A percentile compares a stretch with the other conserved stretches of the same genome.
These are phyloP conservation scores for Lepus americanus DNA, from an alignment of 2,113 vertebrate species.

Conservation along the genomic window DNA sequence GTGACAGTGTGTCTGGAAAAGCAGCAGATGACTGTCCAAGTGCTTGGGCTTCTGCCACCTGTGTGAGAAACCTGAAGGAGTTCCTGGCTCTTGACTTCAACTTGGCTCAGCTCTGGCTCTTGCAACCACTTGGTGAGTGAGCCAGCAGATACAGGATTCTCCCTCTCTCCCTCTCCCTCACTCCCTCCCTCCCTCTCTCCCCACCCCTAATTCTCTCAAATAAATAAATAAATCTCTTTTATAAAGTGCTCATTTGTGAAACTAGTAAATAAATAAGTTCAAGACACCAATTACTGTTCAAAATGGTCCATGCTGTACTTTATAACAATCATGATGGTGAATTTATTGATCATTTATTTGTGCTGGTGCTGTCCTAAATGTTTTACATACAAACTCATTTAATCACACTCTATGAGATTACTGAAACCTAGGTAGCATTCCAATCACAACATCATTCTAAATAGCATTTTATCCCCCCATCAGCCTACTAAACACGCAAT, in stretches of 20 bases:
- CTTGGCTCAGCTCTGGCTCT: no score
- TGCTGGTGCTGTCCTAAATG: not conserved
- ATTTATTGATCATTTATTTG: slow-evolving; percentile 19
- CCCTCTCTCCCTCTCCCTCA: no score
- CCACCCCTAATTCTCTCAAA: no score
- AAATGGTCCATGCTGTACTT: not conserved
- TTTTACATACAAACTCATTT: not conserved
- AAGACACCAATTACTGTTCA: not conserved
- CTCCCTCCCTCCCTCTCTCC: no score
- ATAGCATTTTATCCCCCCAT: not conserved
- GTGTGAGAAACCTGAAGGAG: no score
- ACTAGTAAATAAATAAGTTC: slow-evolving; percentile 21
- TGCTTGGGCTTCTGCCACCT: no score
- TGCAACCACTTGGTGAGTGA: no score
- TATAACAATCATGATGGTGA: not conserved
- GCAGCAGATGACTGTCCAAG: no score
- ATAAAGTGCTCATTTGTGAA: not conserved
- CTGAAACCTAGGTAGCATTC: not conserved
- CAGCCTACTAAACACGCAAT: not conserved
- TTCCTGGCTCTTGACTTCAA: no score
- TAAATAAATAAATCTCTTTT: no score
- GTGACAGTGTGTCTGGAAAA: no score
- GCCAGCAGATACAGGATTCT: no score
- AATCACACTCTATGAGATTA: not conserved
- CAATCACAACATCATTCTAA: not conserved